A percentile compares a stretch with the other conserved stretches of the same genome.
These are phyloP conservation scores for Fulica atra DNA, from an alignment of 2,113 vertebrate genomes.

Conservation along the genomic window DNA sequence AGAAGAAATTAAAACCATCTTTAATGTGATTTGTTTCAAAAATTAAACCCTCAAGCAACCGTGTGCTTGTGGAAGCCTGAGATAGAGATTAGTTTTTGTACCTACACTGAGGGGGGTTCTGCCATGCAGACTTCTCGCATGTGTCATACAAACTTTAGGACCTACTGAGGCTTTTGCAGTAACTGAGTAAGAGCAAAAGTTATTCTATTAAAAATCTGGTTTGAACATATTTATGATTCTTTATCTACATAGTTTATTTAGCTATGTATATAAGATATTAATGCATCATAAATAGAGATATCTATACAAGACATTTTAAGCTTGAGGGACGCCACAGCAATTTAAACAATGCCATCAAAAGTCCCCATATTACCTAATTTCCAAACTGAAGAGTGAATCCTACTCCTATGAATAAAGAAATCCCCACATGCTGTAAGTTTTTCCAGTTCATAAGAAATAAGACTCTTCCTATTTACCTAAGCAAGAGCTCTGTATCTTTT, in stretches of 20 bases:
- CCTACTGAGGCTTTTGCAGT: background rate
- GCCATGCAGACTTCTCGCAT: background rate
- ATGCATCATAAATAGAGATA: too few relatives aligned
- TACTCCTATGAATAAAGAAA: background rate
- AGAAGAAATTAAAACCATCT: slow-evolving; percentile 17
- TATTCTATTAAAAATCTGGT: background rate
- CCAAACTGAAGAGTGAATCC: background rate
- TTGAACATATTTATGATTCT: background rate
- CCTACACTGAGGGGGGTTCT: background rate
- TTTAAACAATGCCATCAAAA: background rate
- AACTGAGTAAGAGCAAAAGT: background rate
- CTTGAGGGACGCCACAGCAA: background rate
- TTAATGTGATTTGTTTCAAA: background rate
- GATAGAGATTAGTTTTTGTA: background rate
- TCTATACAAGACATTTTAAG: background rate
- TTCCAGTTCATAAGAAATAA: background rate
- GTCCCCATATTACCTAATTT: background rate
- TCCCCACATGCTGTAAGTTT: background rate
- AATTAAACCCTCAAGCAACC: background rate
- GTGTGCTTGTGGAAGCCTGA: background rate
- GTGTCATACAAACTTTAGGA: background rate
- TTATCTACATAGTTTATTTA: background rate
- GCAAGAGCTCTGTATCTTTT: background rate
- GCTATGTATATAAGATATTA: too few relatives aligned
- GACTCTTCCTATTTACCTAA: background rate